A percentile compares a stretch with the other conserved stretches of the same genome.
phyloP scores from a whole-genome alignment of 2,113 vertebrate genomes.

The Hydrochoerus hydrochaeris region DNA sequence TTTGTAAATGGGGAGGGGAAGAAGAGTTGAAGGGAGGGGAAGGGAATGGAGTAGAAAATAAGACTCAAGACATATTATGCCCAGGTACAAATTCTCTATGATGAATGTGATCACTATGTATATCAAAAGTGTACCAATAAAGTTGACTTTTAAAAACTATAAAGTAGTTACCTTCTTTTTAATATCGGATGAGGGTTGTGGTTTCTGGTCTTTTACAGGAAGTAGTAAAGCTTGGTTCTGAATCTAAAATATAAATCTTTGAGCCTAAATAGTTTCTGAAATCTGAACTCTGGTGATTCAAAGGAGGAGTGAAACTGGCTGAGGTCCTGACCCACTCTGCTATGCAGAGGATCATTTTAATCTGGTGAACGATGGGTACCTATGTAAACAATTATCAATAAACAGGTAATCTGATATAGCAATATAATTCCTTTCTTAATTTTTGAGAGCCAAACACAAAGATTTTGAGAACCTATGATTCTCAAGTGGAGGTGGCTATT shows the following conservation, averaged over 20 bases:
- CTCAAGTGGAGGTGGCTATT: neutral
- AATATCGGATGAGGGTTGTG: neutral
- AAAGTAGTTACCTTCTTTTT: neutral
- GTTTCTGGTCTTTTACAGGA: neutral
- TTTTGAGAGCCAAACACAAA: neutral
- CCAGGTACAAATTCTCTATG: neutral
- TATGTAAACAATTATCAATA: neutral
- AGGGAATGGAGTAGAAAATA: too few relatives aligned
- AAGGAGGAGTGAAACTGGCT: neutral
- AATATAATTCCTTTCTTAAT: neutral
- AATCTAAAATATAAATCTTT: neutral
- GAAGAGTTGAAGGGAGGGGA: neutral
- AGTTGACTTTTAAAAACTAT: neutral
- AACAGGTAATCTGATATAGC: neutral
- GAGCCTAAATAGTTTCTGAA: constrained; percentile 5
- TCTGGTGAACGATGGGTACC: neutral
- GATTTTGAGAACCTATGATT: neutral
- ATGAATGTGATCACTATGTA: neutral
- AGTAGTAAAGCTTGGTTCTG: neutral
- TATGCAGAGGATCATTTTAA: neutral
- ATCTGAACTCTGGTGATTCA: neutral
- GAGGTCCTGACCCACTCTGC: neutral
- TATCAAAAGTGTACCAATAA: neutral
- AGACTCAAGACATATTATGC: neutral
- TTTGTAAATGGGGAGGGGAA: neutral